These are phyloP conservation scores for Ooceraea biroi DNA, from an alignment of 1,140 invertebrate species.

Conservation along the genomic window DNA sequence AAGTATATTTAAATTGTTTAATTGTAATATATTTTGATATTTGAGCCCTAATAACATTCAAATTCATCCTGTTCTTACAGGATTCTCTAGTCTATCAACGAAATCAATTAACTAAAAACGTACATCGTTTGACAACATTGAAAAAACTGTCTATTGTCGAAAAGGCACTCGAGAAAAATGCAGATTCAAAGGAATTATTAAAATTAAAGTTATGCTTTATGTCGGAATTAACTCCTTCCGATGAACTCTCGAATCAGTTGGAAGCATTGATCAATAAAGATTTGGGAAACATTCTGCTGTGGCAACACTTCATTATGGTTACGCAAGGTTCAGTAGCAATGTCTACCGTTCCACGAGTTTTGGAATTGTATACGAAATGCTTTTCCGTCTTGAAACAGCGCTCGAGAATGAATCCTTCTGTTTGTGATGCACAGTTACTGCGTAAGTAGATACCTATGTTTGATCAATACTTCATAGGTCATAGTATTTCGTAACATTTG, in stretches of 20 bases:
- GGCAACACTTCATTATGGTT: constrained; percentile 88
- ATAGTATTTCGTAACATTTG: too few species aligned
- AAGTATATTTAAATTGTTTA: constrained; percentile 4
- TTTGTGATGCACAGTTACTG: constrained; percentile 79
- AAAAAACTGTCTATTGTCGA: constrained; percentile 87
- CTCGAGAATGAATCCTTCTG: constrained; percentile 74
- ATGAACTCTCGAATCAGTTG: constrained; percentile 84
- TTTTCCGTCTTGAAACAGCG: constrained; percentile 86
- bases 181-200: constrained; percentile 83
- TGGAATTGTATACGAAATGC: constrained; percentile 87
- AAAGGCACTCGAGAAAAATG: constrained; percentile 87
- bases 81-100: constrained; percentile 74
- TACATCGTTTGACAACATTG: constrained; percentile 80
- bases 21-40: constrained; percentile 3
- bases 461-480: constrained; percentile 2
- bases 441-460: constrained; percentile 67
- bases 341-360: constrained; percentile 87
- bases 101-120: constrained; percentile 81
- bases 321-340: constrained; percentile 88
- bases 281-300: constrained; percentile 87
- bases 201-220: constrained; percentile 85
- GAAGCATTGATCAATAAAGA: constrained; percentile 86
- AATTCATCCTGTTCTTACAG: constrained; percentile 63
- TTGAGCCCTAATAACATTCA: constrained; percentile 29
- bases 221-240: constrained; percentile 86